Evolutionary conservation across 2,888 invertebrate genomes (phyloP).

Genomic region (Leuctra nigra): DNA sequence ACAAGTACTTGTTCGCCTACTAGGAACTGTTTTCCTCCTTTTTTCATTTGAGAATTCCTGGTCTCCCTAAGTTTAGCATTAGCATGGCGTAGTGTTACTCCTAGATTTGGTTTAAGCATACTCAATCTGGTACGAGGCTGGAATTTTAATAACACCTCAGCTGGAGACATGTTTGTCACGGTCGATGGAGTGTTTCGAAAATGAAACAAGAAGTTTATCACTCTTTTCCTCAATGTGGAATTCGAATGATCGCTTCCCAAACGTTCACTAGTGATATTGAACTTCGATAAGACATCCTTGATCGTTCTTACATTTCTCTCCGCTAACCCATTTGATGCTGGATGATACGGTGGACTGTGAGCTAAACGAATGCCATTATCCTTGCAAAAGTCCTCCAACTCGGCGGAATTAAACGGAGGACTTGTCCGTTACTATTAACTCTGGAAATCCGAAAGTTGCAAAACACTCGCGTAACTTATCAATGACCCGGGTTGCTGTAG

Average conservation of each 20-base stretch:
- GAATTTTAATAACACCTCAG: conserved; percentile 23
- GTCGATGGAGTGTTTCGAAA: background rate
- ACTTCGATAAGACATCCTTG: too few species aligned
- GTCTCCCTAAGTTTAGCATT: too few species aligned
- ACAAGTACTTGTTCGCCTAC: too few species aligned
- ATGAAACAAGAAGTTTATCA: background rate
- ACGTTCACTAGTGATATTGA: too few species aligned
- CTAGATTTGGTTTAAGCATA: background rate
- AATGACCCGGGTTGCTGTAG: conserved; percentile 27
- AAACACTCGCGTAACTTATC: conserved; percentile 26
- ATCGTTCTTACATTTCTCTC: conserved; percentile 2
- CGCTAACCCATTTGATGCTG: conserved; percentile 28
- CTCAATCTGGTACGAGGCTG: conserved; percentile 19
- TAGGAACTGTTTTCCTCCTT: too few species aligned
- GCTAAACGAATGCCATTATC: conserved; percentile 27
- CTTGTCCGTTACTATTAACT: conserved; percentile 32
- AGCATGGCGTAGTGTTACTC: too few species aligned
- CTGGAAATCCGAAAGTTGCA: conserved; percentile 32
- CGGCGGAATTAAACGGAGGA: conserved; percentile 30
- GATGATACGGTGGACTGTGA: conserved; percentile 30
- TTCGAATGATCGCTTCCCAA: too few species aligned
- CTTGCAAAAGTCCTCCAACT: conserved; percentile 30
- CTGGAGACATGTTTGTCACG: conserved; percentile 23
- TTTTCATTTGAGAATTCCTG: too few species aligned
- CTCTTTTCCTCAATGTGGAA: too few species aligned